Conservation (phyloP, 2,888 invertebrate species). For the Diaphora mendica region DNA sequence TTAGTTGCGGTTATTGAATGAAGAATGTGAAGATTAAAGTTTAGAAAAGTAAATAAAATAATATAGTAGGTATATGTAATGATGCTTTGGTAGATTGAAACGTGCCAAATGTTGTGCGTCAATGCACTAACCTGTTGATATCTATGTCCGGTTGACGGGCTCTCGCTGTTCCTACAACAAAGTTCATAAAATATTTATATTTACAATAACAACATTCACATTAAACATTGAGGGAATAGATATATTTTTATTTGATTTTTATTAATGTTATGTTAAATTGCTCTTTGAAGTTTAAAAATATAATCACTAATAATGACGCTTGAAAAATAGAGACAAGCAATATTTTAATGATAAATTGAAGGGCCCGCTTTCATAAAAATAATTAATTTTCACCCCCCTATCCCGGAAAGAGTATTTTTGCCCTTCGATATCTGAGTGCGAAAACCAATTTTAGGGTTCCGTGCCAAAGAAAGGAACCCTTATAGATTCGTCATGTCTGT, state of each 20-base stretch:
- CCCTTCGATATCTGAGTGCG: too few relatives aligned
- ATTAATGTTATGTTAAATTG: too few relatives aligned
- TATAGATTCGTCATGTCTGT: too few relatives aligned
- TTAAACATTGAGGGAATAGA: not conserved
- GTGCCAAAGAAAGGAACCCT: too few relatives aligned
- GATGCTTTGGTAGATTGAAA: not conserved
- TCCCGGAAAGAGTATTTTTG: too few relatives aligned
- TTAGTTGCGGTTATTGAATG: not conserved
- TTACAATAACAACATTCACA: not conserved
- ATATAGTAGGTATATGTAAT: conserved; percentile 27
- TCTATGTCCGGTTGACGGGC: conserved; percentile 70
- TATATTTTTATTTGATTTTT: not conserved
- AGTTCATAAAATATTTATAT: conserved; percentile 14
- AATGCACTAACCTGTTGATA: conserved; percentile 74
- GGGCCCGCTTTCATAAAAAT: too few relatives aligned
- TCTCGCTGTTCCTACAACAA: conserved; percentile 68
- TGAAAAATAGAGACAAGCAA: not conserved
- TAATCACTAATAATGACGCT: too few relatives aligned
- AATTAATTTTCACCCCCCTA: too few relatives aligned
- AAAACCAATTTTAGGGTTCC: too few relatives aligned
- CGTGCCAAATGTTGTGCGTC: conserved; percentile 60
- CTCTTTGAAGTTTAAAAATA: not conserved
- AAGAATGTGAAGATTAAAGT: not conserved
- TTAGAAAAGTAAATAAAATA: conserved; percentile 22
- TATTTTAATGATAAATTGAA: too few relatives aligned